phyloP scores from a whole-genome alignment of 2,888 invertebrate species.

The Chrysolina americana region DNA sequence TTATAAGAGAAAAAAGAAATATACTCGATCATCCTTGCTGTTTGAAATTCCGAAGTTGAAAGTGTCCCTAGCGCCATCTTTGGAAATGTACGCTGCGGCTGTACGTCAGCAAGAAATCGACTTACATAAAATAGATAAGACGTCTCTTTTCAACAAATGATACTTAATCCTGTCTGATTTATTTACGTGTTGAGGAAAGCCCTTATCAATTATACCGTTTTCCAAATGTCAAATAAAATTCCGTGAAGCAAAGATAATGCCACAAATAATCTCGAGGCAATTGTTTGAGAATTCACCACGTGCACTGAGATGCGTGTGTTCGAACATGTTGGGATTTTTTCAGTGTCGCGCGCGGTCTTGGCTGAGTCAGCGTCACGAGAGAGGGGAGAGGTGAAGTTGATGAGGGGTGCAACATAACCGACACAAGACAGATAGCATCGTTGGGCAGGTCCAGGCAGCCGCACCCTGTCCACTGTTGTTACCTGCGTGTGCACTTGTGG shows the following conservation, averaged over 20 bases:
- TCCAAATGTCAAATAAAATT: not conserved
- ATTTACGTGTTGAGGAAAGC: not conserved
- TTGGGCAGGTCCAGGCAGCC: conserved; percentile 42
- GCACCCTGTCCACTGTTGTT: conserved; percentile 50
- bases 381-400: conserved; percentile 27
- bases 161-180: conserved; percentile 1
- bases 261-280: not conserved
- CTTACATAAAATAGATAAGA: not conserved
- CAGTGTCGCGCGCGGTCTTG: conserved; percentile 38
- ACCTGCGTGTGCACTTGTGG: conserved; percentile 42
- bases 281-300: conserved; percentile 38
- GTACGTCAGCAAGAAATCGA: no score
- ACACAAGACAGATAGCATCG: conserved; percentile 50
- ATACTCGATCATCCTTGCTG: no score
- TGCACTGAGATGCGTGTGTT: conserved; percentile 36
- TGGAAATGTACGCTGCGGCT: no score
- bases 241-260: conserved; percentile 1
- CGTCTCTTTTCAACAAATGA: not conserved
- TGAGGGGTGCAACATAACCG: conserved; percentile 40
- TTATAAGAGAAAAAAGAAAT: no score
- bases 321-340: conserved; percentile 36
- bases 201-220: not conserved
- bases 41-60: no score
- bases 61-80: no score
- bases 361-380: conserved; percentile 28